phyloP scores from a whole-genome alignment of 2,797 vertebrate species.

The Paramormyrops hopkinsi region DNA sequence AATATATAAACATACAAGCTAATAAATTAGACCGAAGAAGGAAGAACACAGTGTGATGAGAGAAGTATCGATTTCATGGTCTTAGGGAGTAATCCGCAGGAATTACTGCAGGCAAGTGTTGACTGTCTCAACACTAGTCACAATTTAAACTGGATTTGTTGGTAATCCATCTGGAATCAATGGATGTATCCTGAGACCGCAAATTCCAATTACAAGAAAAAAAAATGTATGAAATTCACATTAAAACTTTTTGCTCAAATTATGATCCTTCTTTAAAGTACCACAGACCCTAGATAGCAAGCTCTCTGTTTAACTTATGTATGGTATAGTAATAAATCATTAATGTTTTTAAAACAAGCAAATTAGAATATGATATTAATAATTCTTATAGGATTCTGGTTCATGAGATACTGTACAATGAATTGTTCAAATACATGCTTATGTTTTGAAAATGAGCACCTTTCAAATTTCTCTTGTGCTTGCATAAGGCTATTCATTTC shows the following conservation, averaged over 20 bases:
- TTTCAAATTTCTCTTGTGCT: not conserved
- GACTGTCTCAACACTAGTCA: not conserved
- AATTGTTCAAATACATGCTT: not conserved
- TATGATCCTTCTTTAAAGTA: not conserved
- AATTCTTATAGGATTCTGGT: not conserved
- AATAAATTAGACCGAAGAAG: not conserved
- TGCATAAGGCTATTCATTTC: not conserved
- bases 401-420: not conserved
- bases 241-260: not conserved
- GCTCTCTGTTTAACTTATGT: not conserved
- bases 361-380: not conserved
- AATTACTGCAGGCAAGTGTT: constrained; percentile 7
- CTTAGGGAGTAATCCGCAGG: constrained; percentile 9
- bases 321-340: not conserved
- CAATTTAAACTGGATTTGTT: constrained; percentile 6
- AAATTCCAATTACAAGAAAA: not conserved
- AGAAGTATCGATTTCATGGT: constrained; percentile 17
- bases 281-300: not conserved
- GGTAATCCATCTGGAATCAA: not conserved
- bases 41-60: not conserved
- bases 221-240: not conserved
- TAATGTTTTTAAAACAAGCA: not conserved
- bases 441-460: not conserved
- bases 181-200: not conserved
- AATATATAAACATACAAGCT: not conserved